Conservation (phyloP, 2,797 vertebrate genomes). For the Malurus leucopterus region DNA sequence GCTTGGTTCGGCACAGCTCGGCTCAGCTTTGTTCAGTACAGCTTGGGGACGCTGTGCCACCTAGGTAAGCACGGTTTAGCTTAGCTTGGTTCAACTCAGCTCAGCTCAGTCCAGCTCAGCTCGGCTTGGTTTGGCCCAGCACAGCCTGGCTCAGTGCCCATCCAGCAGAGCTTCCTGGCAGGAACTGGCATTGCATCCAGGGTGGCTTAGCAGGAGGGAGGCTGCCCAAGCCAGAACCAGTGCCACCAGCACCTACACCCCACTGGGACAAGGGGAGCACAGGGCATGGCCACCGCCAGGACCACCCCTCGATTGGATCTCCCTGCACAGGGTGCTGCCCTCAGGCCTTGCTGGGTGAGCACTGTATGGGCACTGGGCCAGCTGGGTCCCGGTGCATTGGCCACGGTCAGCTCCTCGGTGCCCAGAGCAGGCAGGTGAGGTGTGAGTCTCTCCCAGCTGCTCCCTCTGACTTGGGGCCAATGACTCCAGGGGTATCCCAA, state of each 20-base stretch:
- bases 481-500: neutral
- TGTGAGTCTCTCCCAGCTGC: neutral
- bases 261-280: neutral
- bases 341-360: neutral
- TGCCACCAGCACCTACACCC: fast-evolving
- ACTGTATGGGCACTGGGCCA: fast-evolving
- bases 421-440: neutral
- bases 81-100: neutral
- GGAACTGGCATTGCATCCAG: neutral
- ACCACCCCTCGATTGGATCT: fast-evolving
- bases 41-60: neutral
- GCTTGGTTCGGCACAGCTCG: neutral
- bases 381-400: fast-evolving
- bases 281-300: neutral
- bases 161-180: neutral
- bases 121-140: neutral
- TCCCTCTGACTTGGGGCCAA: neutral
- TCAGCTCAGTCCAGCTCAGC: neutral
- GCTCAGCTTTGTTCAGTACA: neutral
- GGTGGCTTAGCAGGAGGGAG: neutral
- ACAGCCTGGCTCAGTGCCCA: fast-evolving
- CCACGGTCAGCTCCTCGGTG: fast-evolving
- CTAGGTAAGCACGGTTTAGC: neutral
- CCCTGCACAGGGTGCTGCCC: neutral
- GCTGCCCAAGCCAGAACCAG: neutral